Percentiles rank a stretch among this genome's conserved stretches.
These are phyloP conservation scores for Sericinus montela DNA, from an alignment of 2,888 invertebrate species.

Conservation along the genomic window DNA sequence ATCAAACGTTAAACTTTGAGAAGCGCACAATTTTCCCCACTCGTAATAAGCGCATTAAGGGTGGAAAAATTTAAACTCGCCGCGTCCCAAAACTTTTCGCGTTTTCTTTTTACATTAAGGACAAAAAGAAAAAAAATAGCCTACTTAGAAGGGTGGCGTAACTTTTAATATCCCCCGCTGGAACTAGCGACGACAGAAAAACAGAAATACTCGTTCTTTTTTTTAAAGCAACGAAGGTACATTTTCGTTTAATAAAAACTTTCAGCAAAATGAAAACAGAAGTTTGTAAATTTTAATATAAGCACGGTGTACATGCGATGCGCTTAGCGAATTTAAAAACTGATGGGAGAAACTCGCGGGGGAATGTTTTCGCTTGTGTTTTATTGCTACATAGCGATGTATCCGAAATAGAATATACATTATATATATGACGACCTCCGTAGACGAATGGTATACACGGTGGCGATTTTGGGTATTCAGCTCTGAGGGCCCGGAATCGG, in stretches of 20 bases:
- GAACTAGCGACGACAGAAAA: constrained; percentile 22
- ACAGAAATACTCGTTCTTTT: constrained; percentile 25
- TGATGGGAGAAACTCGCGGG: constrained; percentile 41
- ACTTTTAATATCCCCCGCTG: constrained; percentile 62
- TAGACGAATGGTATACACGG: no score
- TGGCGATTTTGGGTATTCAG: no score
- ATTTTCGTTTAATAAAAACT: constrained; percentile 19
- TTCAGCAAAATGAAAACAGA: constrained; percentile 25
- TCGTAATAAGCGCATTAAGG: constrained; percentile 78
- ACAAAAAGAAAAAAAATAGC: constrained; percentile 56
- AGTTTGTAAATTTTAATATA: constrained; percentile 50
- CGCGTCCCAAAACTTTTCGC: constrained; percentile 63
- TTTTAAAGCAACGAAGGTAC: constrained; percentile 19
- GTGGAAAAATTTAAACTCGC: constrained; percentile 66
- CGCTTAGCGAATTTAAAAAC: constrained; percentile 65
- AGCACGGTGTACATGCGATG: constrained; percentile 50
- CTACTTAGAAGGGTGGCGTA: constrained; percentile 74
- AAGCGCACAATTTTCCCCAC: constrained; percentile 45
- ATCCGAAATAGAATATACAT: background rate
- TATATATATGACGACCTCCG: no score
- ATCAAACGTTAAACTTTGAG: constrained; percentile 36
- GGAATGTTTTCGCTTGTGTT: constrained; percentile 39
- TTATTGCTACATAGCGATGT: constrained; percentile 3
- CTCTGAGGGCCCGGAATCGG: no score
- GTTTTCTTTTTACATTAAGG: constrained; percentile 77